Conservation (phyloP, 2,797 vertebrate genomes). For the Sebastes elongatus region DNA sequence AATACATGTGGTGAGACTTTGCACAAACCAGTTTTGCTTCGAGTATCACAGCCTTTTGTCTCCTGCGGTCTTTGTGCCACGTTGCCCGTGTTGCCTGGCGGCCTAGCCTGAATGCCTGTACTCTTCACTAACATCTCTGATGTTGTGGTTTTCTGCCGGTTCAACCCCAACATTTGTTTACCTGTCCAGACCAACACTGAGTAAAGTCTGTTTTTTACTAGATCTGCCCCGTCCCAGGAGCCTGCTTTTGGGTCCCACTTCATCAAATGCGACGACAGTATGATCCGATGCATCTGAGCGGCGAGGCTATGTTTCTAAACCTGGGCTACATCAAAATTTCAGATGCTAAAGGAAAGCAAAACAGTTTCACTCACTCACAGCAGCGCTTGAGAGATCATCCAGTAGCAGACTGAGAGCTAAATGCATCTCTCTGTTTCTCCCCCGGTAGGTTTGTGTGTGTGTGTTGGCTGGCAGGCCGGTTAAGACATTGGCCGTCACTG, state of each 20-base stretch:
- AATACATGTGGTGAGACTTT: not conserved
- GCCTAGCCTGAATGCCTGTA: not conserved
- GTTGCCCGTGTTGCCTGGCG: not conserved
- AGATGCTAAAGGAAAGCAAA: constrained; percentile 55
- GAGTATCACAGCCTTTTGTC: not conserved
- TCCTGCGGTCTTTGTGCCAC: not conserved
- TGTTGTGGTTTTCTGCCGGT: not conserved
- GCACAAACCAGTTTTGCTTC: not conserved
- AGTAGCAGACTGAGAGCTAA: constrained; percentile 41
- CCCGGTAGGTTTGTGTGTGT: constrained; percentile 16
- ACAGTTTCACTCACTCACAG: constrained; percentile 42
- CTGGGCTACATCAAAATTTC: constrained; percentile 38
- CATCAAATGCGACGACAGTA: constrained; percentile 29
- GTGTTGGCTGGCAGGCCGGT: constrained; percentile 37
- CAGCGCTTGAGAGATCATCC: constrained; percentile 34
- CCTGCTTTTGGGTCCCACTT: constrained; percentile 14
- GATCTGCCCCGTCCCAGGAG: constrained; percentile 18
- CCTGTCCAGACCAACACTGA: not conserved
- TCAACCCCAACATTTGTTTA: constrained; percentile 6
- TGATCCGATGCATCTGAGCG: constrained; percentile 12
- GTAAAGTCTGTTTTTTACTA: constrained; percentile 5
- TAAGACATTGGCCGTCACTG: constrained; percentile 61
- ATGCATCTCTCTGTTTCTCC: constrained; percentile 40
- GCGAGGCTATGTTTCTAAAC: constrained; percentile 14
- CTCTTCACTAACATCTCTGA: not conserved